phyloP scores from a whole-genome alignment of 2,888 invertebrate genomes.

The Synanthedon myopaeformis region DNA sequence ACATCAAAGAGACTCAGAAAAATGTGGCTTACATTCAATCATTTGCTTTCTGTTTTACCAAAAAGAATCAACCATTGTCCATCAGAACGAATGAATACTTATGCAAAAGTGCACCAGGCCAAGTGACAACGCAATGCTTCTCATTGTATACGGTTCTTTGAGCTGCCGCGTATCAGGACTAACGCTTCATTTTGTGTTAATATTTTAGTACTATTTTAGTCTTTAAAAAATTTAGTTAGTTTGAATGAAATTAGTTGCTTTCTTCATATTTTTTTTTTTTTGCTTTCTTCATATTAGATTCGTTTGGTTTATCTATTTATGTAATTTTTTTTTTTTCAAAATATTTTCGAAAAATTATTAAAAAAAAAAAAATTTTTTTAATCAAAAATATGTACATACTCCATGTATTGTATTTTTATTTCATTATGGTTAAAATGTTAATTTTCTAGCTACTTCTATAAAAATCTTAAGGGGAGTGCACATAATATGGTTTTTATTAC shows the following conservation, averaged over 20 bases:
- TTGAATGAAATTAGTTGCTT: neutral
- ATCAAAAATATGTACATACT: too few species aligned
- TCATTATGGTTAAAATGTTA: too few species aligned
- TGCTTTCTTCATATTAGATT: too few species aligned
- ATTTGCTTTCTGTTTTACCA: neutral
- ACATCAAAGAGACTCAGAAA: neutral
- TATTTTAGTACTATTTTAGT: neutral
- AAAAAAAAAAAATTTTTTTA: too few species aligned
- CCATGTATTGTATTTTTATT: too few species aligned
- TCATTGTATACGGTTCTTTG: conserved; percentile 50
- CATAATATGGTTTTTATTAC: too few species aligned
- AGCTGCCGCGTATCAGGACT: conserved; percentile 25
- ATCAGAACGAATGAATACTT: conserved; percentile 47
- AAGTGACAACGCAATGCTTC: conserved; percentile 57
- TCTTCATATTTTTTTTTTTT: too few species aligned
- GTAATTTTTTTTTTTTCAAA: too few species aligned
- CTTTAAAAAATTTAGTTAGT: neutral
- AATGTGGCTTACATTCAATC: neutral
- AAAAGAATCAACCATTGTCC: conserved; percentile 37
- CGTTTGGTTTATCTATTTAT: too few species aligned
- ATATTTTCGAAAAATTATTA: too few species aligned
- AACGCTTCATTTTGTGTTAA: neutral
- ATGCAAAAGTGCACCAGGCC: conserved; percentile 35
- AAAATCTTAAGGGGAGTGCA: too few species aligned
- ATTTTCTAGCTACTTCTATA: too few species aligned